Evolutionary conservation across 2,888 invertebrate genomes (phyloP).

Genomic region (Noctuana brunneofusca): DNA sequence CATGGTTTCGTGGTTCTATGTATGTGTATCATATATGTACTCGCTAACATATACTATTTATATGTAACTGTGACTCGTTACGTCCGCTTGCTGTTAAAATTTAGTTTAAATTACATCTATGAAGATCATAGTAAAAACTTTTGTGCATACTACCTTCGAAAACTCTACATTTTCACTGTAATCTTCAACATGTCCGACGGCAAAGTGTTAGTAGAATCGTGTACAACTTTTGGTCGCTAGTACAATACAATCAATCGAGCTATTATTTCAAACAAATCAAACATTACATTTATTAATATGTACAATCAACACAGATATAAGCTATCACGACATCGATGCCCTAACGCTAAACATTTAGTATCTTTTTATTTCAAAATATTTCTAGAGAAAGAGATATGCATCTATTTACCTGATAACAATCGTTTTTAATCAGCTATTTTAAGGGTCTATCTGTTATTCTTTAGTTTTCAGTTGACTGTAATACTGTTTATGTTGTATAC

Average conservation of each 20-base stretch:
- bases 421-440: slow-evolving; percentile 64
- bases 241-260: slow-evolving; percentile 23
- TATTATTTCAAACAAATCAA: slow-evolving; percentile 22
- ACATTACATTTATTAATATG: slow-evolving; percentile 45
- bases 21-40: slow-evolving; percentile 29
- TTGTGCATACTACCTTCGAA: slow-evolving; percentile 28
- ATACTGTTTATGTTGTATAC: slow-evolving; percentile 59
- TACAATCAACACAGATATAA: slow-evolving; percentile 52
- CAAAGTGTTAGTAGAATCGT: slow-evolving; percentile 17
- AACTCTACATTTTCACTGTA: slow-evolving; percentile 15
- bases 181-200: slow-evolving; percentile 17
- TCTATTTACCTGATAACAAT: slow-evolving; percentile 79
- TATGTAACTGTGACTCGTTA: slow-evolving; percentile 29
- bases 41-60: slow-evolving; percentile 15
- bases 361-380: slow-evolving; percentile 73
- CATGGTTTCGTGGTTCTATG: slow-evolving; percentile 43
- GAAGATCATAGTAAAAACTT: slow-evolving; percentile 31
- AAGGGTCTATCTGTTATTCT: slow-evolving; percentile 44
- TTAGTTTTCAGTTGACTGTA: slow-evolving; percentile 53
- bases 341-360: slow-evolving; percentile 73
- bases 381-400: slow-evolving; percentile 82
- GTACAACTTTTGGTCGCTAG: slow-evolving; percentile 19
- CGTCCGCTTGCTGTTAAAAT: slow-evolving; percentile 20
- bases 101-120: slow-evolving; percentile 6
- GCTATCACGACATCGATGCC: slow-evolving; percentile 77